Evolutionary conservation across 2,797 vertebrate species (phyloP), one percentile per base, ranked within the genome.

Genomic region (Gobio occitaniae): DNA sequence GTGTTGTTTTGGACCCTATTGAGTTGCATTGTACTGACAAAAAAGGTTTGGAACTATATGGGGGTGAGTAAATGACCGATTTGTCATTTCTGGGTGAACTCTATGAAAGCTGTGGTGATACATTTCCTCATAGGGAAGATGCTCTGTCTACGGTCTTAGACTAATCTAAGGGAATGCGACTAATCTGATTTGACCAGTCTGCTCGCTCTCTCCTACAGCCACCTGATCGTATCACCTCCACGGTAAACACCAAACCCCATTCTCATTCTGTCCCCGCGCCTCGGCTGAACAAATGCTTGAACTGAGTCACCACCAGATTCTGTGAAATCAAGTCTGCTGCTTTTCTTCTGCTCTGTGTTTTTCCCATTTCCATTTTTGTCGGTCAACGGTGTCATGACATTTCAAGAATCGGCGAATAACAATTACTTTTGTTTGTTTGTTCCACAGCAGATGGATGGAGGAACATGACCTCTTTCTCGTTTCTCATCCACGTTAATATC

Each of bases 181-280:
- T 88, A 90, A 90, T 88, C 87, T 76, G 87, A 90, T 90, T 88
- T 84, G 84, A 25, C 54, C 50, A 38, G 79, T 15, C 83, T 36
- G 78, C 75, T 86, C 50, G 54, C 83, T 19, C 72, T 83, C 77
- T 86, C 77, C 65, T 65, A 56, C 71, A 61, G 74, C 85, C 85
- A 83, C 85, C 81, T 88, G 88, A 88, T 89, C 75, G 44, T 87
- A 90, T 90, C 88, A 69, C 61, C 84, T 80, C 72, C 74, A 48
- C 66, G 16, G 87, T 76, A 89, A 90, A 90, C 88, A 90, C 69
- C 72, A 68, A 52, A 70, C 66, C 78, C 66, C 5, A 82, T 88
- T 88, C 83, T 87, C 63, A 68, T 86, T 81, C 87, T 52, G 52
- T 76, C 41, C 50, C 75, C 11, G 29, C 52, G 21, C 69, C 65